Evolutionary conservation across 2,888 invertebrate species (phyloP).

Genomic region (Salpingus planirostris): DNA sequence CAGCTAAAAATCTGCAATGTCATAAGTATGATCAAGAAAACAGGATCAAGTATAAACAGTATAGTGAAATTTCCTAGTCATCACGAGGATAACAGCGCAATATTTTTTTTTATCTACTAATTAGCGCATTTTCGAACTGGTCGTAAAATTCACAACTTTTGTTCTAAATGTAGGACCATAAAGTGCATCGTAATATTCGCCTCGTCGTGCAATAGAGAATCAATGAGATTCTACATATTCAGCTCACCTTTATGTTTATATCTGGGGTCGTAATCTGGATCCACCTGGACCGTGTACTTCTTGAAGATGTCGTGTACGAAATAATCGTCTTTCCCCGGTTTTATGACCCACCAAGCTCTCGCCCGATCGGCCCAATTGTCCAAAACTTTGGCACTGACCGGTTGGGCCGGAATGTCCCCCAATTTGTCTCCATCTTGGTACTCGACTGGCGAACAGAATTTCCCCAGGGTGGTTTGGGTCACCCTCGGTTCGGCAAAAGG

Average conservation of each 20-base stretch:
- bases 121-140: too few relatives aligned
- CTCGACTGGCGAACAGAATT: conserved; percentile 44
- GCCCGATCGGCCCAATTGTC: conserved; percentile 44
- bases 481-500: conserved; percentile 42
- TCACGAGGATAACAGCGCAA: too few relatives aligned
- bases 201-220: too few relatives aligned
- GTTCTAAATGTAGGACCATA: too few relatives aligned
- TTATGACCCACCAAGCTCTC: conserved; percentile 49
- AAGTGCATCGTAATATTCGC: too few relatives aligned
- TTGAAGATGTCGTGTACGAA: conserved; percentile 45
- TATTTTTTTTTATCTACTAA: too few relatives aligned
- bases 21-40: too few relatives aligned
- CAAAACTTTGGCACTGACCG: conserved; percentile 29
- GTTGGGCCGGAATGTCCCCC: conserved; percentile 25
- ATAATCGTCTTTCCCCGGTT: conserved; percentile 48
- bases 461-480: conserved; percentile 44
- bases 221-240: too few relatives aligned
- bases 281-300: conserved; percentile 33
- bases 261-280: conserved; percentile 26
- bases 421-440: conserved; percentile 39
- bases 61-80: too few relatives aligned
- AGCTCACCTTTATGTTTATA: conserved; percentile 30
- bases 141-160: too few relatives aligned
- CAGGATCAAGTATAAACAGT: too few relatives aligned
- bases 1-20: too few relatives aligned